phyloP scores from a whole-genome alignment of 1,140 invertebrate species.

The Tetramorium alpestre region DNA sequence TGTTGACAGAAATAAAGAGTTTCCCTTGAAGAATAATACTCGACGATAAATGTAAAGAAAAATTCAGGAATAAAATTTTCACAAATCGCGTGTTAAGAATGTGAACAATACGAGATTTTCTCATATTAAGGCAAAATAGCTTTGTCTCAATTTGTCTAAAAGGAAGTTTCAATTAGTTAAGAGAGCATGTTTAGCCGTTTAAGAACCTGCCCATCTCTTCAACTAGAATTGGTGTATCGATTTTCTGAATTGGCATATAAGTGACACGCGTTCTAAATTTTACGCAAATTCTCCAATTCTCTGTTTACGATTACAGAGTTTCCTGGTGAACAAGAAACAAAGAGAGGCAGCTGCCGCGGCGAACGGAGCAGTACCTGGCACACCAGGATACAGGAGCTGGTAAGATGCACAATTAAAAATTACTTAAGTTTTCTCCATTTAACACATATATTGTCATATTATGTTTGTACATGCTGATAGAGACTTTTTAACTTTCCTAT shows the following conservation, averaged over 20 bases:
- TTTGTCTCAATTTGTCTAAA: background rate
- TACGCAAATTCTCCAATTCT: background rate
- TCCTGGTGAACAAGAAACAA: conserved; percentile 96
- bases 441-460: too few species aligned
- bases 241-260: conserved; percentile 14
- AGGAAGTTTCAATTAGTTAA: background rate
- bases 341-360: conserved; percentile 91
- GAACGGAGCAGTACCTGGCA: conserved; percentile 89
- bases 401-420: conserved; percentile 82
- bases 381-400: conserved; percentile 93
- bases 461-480: too few species aligned
- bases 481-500: too few species aligned
- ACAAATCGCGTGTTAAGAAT: background rate
- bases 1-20: too few species aligned
- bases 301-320: conserved; percentile 88
- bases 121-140: background rate
- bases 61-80: too few species aligned
- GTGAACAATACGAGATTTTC: background rate
- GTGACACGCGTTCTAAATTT: background rate
- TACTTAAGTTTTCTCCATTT: background rate
- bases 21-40: too few species aligned
- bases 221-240: background rate
- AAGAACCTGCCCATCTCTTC: background rate
- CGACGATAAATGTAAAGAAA: too few species aligned
- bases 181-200: background rate